Base-by-base conservation (phyloP, 2,888 invertebrate species). In the Thecocarcelia acutangulata region DNA sequence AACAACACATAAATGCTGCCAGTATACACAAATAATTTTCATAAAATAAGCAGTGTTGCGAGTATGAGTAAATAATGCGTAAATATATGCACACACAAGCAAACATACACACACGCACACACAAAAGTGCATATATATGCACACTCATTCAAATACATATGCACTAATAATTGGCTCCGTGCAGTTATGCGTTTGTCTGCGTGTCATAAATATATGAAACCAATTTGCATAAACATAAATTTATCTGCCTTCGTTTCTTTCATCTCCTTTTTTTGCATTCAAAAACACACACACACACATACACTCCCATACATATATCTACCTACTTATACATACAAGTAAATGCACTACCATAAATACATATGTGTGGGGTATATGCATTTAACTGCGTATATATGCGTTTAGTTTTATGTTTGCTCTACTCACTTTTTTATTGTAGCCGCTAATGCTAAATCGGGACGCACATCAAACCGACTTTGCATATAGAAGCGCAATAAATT, bases 401-500 rank as follows among this genome's bases (percentile, higher is more conserved):
- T 48, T n/a, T 44, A 13, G 3, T 3, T 24, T n/a, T 33, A 24
- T 56, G 5, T 58, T 72, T 58, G 24, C n/a, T 37, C 21, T 52
- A 90, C 90, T 90, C 92, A 95, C 92, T 93, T 93, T 87, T 93
- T 93, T 76, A 94, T 90, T 79, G 94, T 93, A 85, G 93, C 93
- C 75, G 92, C 93, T 84, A 94, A 88, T 48, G 93, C 94, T 80
- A 93, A 91, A 83, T 94, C 94, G 80, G 96, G 94, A 83, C 95
- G 95, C 81, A 94, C 94, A 87, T 95, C 94, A 89, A 94, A 97
- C 56, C 95, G 93, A 81, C 95, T 94, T 87, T 95, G 93, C 79
- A 96, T 94, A 88, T 96, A 96, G 86, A 95, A 94, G 76, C 93
- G 93, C 84, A 97, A 93, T 86, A 96, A 93, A 82, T 94, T 93